Evolutionary conservation across 1,140 invertebrate species (phyloP), one percentile per base, ranked within the genome.

Genomic region (Trachymyrmex cornetzi): DNA sequence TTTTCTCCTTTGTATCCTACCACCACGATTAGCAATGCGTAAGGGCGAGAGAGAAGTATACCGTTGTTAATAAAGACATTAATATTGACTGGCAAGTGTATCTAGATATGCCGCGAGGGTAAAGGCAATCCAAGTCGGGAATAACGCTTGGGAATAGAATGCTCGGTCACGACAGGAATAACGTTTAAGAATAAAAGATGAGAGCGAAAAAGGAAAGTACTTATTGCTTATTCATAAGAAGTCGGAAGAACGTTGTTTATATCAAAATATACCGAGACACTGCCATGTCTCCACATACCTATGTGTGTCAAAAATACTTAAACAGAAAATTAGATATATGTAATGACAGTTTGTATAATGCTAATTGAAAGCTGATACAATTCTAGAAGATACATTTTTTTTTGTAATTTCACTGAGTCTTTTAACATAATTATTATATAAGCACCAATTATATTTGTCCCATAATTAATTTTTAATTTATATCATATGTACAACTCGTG

Each of bases 41-140:
- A 27, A 77, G 22, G 16, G 38, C 24, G 5, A 59, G 61, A 80
- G 59, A 86, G 71, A 89, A 69, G 79, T 63, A 66, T 72, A 89
- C 67, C 87, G 90, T 89, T 85, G 89, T 93, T 95, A 95, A 95
- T 95, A 94, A 94, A 95, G 94, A 92, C 94, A 95, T 95, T 93
- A 94, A 95, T 95, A 95, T 94, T 91, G 92, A 92, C 88, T 67
- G 91, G 90, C 86, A 88, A 92, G 88, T 91, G 91, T 93, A 94
- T 94, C 93, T 92, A 88, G 90, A 93, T 93, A 90, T 93, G 92
- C 89, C 87, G 87, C 77, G 85, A 92, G 91, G 91, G 79, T 89
- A 91, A 86, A 91, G 91, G 93, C 91, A 90, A 92, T 91, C 89
- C 87, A 87, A 87, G 80, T 90, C 72, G 77, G 81, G 90, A 92